Evolutionary conservation across 2,888 invertebrate genomes (phyloP).

Genomic region (Hedychridium roseum): DNA sequence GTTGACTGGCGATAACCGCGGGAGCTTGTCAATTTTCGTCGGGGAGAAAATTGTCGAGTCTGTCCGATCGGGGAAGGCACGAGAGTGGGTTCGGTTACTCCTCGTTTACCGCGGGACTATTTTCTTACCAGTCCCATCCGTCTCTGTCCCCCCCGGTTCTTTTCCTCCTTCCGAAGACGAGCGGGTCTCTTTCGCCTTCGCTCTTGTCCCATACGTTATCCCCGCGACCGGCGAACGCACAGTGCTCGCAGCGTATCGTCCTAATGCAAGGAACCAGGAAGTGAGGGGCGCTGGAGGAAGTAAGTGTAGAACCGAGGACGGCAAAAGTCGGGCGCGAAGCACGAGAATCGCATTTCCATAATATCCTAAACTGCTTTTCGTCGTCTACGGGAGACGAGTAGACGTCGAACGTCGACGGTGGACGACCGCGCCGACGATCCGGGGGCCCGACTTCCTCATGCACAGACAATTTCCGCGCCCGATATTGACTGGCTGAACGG

Average conservation of each 20-base stretch:
- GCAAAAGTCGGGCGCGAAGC: constrained; percentile 7
- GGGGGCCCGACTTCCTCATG: constrained; percentile 3
- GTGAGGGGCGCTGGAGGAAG: background rate
- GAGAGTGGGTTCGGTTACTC: too few relatives aligned
- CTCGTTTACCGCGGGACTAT: too few relatives aligned
- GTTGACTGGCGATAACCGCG: too few relatives aligned
- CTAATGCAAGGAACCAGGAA: background rate
- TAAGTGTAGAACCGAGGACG: background rate
- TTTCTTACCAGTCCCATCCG: too few relatives aligned
- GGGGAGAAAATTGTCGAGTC: too few relatives aligned
- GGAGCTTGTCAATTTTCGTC: too few relatives aligned
- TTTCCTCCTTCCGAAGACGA: too few relatives aligned
- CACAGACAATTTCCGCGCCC: constrained; percentile 20
- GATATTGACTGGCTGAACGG: constrained; percentile 25
- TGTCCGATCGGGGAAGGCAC: too few relatives aligned
- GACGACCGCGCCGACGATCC: constrained; percentile 8
- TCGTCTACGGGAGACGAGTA: constrained; percentile 13
- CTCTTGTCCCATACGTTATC: constrained; percentile 6
- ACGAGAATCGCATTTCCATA: constrained; percentile 26
- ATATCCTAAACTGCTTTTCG: constrained; percentile 22
- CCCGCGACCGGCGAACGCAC: too few relatives aligned
- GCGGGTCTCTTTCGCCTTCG: constrained; percentile 17
- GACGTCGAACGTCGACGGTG: too few relatives aligned
- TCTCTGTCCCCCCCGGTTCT: too few relatives aligned
- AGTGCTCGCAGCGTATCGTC: constrained; percentile 1